A percentile compares a stretch with the other conserved stretches of the same genome.
These are phyloP conservation scores for Patella pellucida DNA, from an alignment of 2,888 invertebrate genomes.

Conservation along the genomic window DNA sequence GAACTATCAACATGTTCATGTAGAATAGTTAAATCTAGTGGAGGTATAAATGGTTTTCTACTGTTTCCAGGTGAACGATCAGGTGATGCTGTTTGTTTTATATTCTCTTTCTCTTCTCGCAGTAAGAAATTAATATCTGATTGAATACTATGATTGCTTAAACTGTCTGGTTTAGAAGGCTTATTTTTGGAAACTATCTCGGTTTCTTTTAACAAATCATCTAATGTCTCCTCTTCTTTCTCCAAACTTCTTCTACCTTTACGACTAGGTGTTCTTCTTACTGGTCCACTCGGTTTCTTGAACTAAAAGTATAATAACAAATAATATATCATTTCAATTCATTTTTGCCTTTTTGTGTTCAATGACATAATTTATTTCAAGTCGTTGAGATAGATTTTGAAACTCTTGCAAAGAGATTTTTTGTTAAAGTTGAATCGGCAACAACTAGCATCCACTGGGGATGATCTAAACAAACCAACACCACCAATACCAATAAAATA, in stretches of 20 bases:
- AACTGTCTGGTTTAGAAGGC: conserved; percentile 17
- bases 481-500: too few species aligned
- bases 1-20: conserved; percentile 76
- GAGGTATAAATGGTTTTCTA: conserved; percentile 68
- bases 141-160: conserved; percentile 17
- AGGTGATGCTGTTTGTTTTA: conserved; percentile 35
- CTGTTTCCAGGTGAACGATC: conserved; percentile 74
- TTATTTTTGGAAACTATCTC: conserved; percentile 24
- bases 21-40: conserved; percentile 76
- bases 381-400: too few species aligned
- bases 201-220: conserved; percentile 27
- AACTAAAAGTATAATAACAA: conserved; percentile 37
- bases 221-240: conserved; percentile 29
- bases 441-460: too few species aligned
- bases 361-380: too few species aligned
- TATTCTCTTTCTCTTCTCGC: conserved; percentile 29
- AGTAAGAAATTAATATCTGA: background rate
- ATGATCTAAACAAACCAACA: too few species aligned
- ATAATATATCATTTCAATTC: too few species aligned
- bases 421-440: too few species aligned
- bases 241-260: conserved; percentile 39
- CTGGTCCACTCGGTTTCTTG: conserved; percentile 61
- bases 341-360: too few species aligned
- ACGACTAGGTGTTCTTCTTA: conserved; percentile 58
- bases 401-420: too few species aligned